Conservation (phyloP, 2,888 invertebrate genomes). For the Galerucella calmariensis region DNA sequence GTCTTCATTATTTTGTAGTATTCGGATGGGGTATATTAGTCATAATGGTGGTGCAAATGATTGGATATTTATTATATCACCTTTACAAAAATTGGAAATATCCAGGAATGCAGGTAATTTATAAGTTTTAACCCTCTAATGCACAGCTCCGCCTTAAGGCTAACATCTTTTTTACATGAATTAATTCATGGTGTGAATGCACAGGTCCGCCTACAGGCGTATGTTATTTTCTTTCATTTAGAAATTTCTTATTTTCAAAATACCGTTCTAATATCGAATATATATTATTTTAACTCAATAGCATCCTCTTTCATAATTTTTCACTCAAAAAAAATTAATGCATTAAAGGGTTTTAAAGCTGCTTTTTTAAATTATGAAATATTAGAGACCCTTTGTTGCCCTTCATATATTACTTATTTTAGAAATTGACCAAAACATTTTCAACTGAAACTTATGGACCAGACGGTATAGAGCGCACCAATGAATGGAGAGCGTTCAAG, state of each 20-base stretch:
- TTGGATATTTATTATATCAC: slow-evolving; percentile 65
- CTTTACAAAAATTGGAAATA: slow-evolving; percentile 56
- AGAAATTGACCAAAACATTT: slow-evolving; percentile 67
- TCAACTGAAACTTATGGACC: slow-evolving; percentile 74
- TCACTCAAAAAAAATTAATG: too few relatives aligned
- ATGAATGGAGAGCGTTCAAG: slow-evolving; percentile 72
- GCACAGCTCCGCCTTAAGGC: too few relatives aligned
- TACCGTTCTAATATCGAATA: too few relatives aligned
- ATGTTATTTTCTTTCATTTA: too few relatives aligned
- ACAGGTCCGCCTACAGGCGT: too few relatives aligned
- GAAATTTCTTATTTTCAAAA: too few relatives aligned
- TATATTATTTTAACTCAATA: too few relatives aligned
- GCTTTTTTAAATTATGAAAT: not conserved
- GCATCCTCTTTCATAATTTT: too few relatives aligned
- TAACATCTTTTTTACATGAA: too few relatives aligned
- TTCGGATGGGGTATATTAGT: slow-evolving; percentile 68
- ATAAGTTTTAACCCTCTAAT: too few relatives aligned
- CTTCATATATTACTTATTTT: slow-evolving; percentile 38
- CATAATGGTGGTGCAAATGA: slow-evolving; percentile 67
- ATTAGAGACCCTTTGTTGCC: not conserved
- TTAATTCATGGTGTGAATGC: too few relatives aligned
- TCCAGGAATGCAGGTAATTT: slow-evolving; percentile 37
- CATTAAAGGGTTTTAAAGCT: not conserved
- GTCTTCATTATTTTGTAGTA: slow-evolving; percentile 56
- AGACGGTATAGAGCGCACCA: slow-evolving; percentile 65